Percentiles rank a stretch among this genome's conserved stretches.
These are phyloP conservation scores for Enteromius mattozi DNA, from an alignment of 2,797 vertebrate genomes.

Conservation along the genomic window DNA sequence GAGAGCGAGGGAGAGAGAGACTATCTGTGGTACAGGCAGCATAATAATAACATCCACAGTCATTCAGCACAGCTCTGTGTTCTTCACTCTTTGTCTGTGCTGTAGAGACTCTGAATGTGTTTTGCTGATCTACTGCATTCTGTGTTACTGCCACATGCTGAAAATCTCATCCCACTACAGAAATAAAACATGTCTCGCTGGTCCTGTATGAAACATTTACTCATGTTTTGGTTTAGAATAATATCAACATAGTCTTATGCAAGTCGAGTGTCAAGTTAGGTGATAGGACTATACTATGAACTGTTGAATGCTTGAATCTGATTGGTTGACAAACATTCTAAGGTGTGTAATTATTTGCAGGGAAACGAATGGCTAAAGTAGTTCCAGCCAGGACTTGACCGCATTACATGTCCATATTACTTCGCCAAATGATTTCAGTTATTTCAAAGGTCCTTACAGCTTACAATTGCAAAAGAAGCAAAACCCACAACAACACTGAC, in stretches of 20 bases:
- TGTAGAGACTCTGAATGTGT: constrained; percentile 18
- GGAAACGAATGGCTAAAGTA: not conserved
- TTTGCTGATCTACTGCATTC: constrained; percentile 20
- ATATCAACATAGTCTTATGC: not conserved
- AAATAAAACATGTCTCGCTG: not conserved
- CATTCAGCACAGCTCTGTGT: constrained; percentile 26
- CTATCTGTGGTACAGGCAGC: constrained; percentile 12
- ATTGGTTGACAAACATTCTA: not conserved
- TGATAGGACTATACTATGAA: too few species aligned
- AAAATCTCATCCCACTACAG: not conserved
- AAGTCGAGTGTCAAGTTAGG: not conserved
- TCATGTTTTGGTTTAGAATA: constrained; percentile 4
- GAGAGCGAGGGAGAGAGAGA: not conserved
- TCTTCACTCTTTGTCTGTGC: constrained; percentile 32
- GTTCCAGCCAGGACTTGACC: not conserved
- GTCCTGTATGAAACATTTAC: not conserved
- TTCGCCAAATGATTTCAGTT: not conserved
- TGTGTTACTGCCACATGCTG: constrained; percentile 12
- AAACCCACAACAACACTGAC: not conserved
- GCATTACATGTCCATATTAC: not conserved
- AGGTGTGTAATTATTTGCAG: not conserved
- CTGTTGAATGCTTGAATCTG: not conserved
- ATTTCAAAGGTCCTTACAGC: not conserved
- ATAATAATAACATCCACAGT: constrained; percentile 30
- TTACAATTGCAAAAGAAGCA: not conserved